Conservation (phyloP, 2,888 invertebrate genomes). For the Elgonia sp. region DNA sequence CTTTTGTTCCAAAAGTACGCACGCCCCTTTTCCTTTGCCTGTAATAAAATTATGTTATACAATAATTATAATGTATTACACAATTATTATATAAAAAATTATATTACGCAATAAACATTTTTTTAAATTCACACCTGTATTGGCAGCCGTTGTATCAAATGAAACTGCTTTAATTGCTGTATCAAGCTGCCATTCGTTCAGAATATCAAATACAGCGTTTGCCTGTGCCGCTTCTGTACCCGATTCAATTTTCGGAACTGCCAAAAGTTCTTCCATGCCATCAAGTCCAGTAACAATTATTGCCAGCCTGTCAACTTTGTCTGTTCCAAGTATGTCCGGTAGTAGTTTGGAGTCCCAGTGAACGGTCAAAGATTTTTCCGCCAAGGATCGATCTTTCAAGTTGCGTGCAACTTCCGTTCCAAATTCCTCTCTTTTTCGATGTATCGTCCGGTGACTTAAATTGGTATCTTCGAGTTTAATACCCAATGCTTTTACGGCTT, state of each 20-base stretch:
- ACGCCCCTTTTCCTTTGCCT: background rate
- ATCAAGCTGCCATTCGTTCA: conserved; percentile 30
- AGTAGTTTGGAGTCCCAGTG: conserved; percentile 55
- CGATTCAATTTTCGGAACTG: conserved; percentile 63
- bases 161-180: conserved; percentile 16
- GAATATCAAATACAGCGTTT: conserved; percentile 36
- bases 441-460: background rate
- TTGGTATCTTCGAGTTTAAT: background rate
- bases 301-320: conserved; percentile 66
- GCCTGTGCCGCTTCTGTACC: conserved; percentile 68
- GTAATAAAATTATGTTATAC: background rate
- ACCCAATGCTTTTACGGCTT: background rate
- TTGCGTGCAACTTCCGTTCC: background rate
- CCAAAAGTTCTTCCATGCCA: conserved; percentile 64
- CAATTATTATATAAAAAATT: background rate
- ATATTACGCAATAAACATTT: too few species aligned
- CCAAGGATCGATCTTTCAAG: too few species aligned
- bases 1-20: conserved; percentile 46
- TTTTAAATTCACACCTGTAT: conserved; percentile 21
- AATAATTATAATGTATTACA: background rate
- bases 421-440: background rate
- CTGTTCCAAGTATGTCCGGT: conserved; percentile 43
- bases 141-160: conserved; percentile 35
- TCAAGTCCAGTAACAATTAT: conserved; percentile 56
- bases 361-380: background rate